Evolutionary conservation across 2,113 vertebrate species (phyloP).

Genomic region (Xiphophorus maculatus): DNA sequence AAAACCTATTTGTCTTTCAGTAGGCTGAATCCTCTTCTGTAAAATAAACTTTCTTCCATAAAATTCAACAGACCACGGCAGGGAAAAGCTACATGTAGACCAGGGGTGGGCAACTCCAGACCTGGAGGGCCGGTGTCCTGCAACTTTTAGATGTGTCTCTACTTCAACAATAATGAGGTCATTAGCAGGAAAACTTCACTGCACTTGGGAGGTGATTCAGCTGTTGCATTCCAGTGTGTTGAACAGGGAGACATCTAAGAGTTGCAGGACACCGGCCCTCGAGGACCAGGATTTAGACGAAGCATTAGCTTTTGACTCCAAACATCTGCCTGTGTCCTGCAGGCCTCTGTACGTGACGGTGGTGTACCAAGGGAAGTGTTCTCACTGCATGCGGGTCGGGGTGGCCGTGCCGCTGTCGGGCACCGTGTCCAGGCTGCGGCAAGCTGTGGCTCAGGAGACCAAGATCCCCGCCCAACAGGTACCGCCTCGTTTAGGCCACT

Average conservation of each 20-base stretch:
- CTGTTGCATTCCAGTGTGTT: too few species aligned
- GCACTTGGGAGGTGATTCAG: too few species aligned
- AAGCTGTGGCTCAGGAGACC: slow-evolving; percentile 93
- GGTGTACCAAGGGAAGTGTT: slow-evolving; percentile 97
- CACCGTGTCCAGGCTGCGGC: slow-evolving; percentile 89
- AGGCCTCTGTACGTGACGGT: slow-evolving; percentile 96
- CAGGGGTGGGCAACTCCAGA: too few species aligned
- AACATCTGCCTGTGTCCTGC: slow-evolving; percentile 43
- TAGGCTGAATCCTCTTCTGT: too few species aligned
- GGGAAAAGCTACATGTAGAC: slow-evolving; percentile 45
- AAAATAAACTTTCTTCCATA: slow-evolving; percentile 6
- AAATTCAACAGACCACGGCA: slow-evolving; percentile 27
- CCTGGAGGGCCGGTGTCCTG: too few species aligned
- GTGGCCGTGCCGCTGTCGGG: slow-evolving; percentile 93
- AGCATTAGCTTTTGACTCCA: slow-evolving; percentile 15
- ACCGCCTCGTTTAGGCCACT: slow-evolving; percentile 9
- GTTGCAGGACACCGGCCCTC: too few species aligned
- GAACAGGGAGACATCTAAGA: too few species aligned
- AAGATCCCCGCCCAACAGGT: slow-evolving; percentile 98
- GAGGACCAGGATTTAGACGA: slow-evolving; percentile 38
- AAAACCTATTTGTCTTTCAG: too few species aligned
- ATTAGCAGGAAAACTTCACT: too few species aligned
- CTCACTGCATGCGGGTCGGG: slow-evolving; percentile 96
- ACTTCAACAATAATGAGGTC: too few species aligned
- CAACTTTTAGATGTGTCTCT: too few species aligned